Evolutionary conservation across 2,888 invertebrate species (phyloP).

Genomic region (Hyalella azteca): DNA sequence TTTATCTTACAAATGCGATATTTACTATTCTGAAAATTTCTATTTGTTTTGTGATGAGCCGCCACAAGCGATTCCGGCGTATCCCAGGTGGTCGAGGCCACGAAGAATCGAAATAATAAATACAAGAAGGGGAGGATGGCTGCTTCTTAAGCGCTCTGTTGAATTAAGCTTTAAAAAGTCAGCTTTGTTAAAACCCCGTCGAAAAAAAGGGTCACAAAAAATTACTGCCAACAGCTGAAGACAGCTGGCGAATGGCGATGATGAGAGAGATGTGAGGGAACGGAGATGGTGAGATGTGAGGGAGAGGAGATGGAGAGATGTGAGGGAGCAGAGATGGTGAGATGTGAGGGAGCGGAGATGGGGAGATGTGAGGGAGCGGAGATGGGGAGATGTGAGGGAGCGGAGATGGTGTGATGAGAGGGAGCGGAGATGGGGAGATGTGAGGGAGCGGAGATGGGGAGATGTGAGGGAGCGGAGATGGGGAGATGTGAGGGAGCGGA

Average conservation of each 20-base stretch:
- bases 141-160: background rate
- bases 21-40: too few species aligned
- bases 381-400: background rate
- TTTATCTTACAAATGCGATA: too few species aligned
- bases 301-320: background rate
- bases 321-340: background rate
- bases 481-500: too few species aligned
- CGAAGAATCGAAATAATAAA: background rate
- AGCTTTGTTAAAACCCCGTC: slow-evolving; percentile 2
- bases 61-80: background rate
- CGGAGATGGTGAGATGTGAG: background rate
- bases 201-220: slow-evolving; percentile 18
- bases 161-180: slow-evolving; percentile 31
- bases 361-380: background rate
- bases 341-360: background rate
- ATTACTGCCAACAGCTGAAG: slow-evolving; percentile 16
- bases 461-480: too few species aligned
- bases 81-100: background rate
- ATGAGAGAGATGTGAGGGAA: background rate
- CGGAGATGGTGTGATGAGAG: background rate
- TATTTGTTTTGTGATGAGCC: background rate
- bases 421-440: too few species aligned
- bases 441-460: too few species aligned
- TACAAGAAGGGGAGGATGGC: background rate
- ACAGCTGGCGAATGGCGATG: slow-evolving; percentile 6